Evolutionary conservation across 2,888 invertebrate species (phyloP).

Genomic region (Kuschelorhynchus macadamiae): DNA sequence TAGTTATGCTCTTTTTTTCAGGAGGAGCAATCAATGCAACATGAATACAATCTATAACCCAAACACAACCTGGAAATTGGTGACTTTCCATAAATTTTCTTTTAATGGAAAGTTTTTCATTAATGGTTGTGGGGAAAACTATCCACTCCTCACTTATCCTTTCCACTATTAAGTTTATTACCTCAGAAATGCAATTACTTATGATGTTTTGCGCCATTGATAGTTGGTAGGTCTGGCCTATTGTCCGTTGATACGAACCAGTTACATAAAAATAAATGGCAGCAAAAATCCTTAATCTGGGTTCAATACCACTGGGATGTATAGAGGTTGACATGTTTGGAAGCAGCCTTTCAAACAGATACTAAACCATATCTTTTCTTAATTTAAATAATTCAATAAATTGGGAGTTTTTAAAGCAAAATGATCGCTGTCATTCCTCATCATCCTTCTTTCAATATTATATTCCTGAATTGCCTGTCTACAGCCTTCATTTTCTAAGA

Average conservation of each 20-base stretch:
- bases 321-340: constrained; percentile 19
- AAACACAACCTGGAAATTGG: constrained; percentile 15
- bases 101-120: constrained; percentile 17
- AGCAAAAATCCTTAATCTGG: constrained; percentile 12
- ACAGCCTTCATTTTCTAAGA: not conserved
- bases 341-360: constrained; percentile 17
- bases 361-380: constrained; percentile 39
- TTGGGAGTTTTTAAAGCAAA: constrained; percentile 22
- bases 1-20: constrained; percentile 12
- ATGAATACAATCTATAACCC: constrained; percentile 16
- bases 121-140: constrained; percentile 15
- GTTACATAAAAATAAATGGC: not conserved
- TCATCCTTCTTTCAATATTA: constrained; percentile 29
- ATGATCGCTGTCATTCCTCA: constrained; percentile 35
- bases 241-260: constrained; percentile 24
- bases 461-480: constrained; percentile 18
- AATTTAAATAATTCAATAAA: constrained; percentile 27
- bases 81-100: constrained; percentile 14
- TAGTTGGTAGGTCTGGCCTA: constrained; percentile 3
- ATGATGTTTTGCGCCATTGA: constrained; percentile 23
- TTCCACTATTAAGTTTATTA: constrained; percentile 18
- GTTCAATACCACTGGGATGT: constrained; percentile 5
- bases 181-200: constrained; percentile 23
- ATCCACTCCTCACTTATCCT: constrained; percentile 27
- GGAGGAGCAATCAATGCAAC: constrained; percentile 5